These are phyloP conservation scores for Dromaius novaehollandiae DNA, from an alignment of 2,113 vertebrate genomes.

Conservation along the genomic window DNA sequence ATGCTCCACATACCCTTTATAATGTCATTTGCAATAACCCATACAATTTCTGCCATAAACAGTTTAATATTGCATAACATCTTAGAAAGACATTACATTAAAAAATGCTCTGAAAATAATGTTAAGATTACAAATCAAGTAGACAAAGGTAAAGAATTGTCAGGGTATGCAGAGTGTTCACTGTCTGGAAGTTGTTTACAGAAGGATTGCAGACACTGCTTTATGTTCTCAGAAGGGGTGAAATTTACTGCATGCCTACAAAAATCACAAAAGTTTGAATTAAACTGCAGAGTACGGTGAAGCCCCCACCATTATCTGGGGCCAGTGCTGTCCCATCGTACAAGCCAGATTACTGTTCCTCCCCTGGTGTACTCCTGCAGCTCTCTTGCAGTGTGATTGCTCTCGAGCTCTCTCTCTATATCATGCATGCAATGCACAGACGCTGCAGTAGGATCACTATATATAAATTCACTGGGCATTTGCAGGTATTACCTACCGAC, in stretches of 20 bases:
- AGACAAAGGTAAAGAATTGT: background rate
- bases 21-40: background rate
- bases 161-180: background rate
- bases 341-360: background rate
- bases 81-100: background rate
- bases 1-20: background rate
- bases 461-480: too few species aligned
- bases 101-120: background rate
- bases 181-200: background rate
- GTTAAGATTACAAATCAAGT: background rate
- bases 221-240: background rate
- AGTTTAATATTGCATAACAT: background rate
- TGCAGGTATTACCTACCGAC: background rate
- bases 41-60: background rate
- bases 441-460: too few species aligned
- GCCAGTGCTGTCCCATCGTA: background rate
- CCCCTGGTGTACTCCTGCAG: background rate
- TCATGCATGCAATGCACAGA: fast-evolving
- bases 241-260: background rate
- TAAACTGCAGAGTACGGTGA: background rate
- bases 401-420: background rate
- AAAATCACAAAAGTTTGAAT: background rate
- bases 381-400: background rate
- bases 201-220: background rate
- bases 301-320: background rate